Percentiles rank a stretch among this genome's conserved stretches.
Evolutionary conservation across 2,797 vertebrate species (phyloP).

Genomic region (Pogonophryne albipinna): DNA sequence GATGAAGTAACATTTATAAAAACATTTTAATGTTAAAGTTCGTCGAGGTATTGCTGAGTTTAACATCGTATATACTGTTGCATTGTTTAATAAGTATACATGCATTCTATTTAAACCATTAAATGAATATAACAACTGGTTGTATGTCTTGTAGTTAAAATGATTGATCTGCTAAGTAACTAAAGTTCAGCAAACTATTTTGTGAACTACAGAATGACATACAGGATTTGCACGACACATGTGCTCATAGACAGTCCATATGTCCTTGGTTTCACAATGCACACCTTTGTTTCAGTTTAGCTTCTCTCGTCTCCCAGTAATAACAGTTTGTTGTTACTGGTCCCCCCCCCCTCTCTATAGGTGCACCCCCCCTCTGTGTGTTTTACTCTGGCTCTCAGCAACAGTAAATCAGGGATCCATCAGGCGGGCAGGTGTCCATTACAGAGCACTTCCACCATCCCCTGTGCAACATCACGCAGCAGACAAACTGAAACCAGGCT

Average conservation of each 20-base stretch:
- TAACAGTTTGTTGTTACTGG: constrained; percentile 55
- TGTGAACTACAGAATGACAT: too few species aligned
- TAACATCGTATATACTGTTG: neutral
- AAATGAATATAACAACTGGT: too few species aligned
- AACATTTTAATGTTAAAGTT: too few species aligned
- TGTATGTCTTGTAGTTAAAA: neutral
- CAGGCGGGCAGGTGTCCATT: constrained; percentile 53
- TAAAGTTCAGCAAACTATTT: neutral
- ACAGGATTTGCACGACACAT: too few species aligned
- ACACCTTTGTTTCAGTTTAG: neutral
- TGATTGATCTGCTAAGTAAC: neutral
- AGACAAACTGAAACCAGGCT: constrained; percentile 73
- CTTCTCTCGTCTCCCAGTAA: constrained; percentile 50
- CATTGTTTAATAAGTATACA: neutral
- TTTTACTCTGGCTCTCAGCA: constrained; percentile 59
- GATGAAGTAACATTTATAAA: too few species aligned
- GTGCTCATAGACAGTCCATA: too few species aligned
- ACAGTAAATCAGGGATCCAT: constrained; percentile 65
- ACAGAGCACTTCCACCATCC: constrained; percentile 65
- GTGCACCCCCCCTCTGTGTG: constrained; percentile 35
- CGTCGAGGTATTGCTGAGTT: too few species aligned
- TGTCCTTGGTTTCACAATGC: too few species aligned
- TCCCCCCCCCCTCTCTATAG: constrained; percentile 49
- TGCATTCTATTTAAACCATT: neutral
- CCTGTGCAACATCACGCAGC: constrained; percentile 43